Percentiles rank a stretch among this genome's conserved stretches.
Evolutionary conservation across 2,113 vertebrate species (phyloP).

Genomic region (Piprites chloris): DNA sequence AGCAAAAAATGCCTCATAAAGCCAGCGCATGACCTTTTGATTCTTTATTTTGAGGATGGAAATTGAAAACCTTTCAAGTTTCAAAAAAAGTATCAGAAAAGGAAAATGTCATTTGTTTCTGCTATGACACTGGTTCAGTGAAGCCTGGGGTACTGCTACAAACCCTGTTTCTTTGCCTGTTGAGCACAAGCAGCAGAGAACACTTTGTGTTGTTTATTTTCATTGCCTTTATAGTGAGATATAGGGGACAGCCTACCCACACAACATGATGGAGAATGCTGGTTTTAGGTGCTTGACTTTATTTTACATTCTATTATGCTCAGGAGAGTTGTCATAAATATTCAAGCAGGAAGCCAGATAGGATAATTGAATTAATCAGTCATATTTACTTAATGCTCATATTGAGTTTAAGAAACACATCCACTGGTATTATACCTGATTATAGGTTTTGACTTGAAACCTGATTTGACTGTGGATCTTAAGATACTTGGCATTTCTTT

Average conservation of each 20-base stretch:
- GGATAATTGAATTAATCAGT: not conserved
- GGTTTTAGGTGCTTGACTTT: not conserved
- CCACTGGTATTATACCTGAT: not conserved
- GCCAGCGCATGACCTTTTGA: not conserved
- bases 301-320: constrained; percentile 1
- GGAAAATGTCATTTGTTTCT: not conserved
- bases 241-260: not conserved
- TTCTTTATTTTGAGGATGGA: not conserved
- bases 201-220: not conserved
- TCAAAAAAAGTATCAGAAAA: not conserved
- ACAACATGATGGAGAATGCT: not conserved
- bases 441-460: not conserved
- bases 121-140: not conserved
- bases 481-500: not conserved
- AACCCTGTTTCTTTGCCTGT: not conserved
- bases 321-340: constrained; percentile 10
- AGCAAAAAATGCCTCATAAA: not conserved
- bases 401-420: not conserved
- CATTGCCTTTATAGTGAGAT: not conserved
- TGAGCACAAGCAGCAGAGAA: not conserved
- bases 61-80: not conserved
- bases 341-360: not conserved
- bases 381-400: constrained; percentile 7
- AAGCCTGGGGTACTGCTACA: not conserved
- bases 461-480: not conserved